These are phyloP conservation scores for Fistularia commersonii DNA, from an alignment of 2,797 vertebrate genomes.

Conservation along the genomic window DNA sequence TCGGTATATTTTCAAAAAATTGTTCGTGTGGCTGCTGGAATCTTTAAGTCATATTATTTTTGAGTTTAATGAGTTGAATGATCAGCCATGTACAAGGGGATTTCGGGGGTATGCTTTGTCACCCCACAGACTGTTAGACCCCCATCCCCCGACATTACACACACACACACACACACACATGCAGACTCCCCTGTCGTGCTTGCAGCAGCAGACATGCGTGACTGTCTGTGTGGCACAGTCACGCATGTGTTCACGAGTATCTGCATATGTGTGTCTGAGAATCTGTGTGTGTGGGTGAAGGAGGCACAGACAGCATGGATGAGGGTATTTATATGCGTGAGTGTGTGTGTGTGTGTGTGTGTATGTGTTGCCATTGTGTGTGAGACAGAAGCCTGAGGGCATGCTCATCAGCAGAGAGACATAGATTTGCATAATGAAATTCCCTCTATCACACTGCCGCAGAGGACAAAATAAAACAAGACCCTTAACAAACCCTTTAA, in stretches of 20 bases:
- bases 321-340: slow-evolving; percentile 43
- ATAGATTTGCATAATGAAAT: slow-evolving; percentile 72
- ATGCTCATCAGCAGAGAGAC: slow-evolving; percentile 69
- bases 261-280: slow-evolving; percentile 37
- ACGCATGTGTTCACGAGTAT: slow-evolving; percentile 50
- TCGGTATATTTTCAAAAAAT: too few species aligned
- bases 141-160: not conserved
- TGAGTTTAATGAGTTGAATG: too few species aligned
- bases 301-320: slow-evolving; percentile 29
- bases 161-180: slow-evolving; percentile 12
- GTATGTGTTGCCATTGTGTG: slow-evolving; percentile 23
- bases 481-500: slow-evolving; percentile 30
- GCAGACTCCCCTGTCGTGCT: slow-evolving; percentile 27
- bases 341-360: slow-evolving; percentile 20
- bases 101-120: slow-evolving; percentile 37
- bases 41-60: too few species aligned
- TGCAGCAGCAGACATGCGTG: slow-evolving; percentile 59
- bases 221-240: slow-evolving; percentile 49
- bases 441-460: slow-evolving; percentile 53
- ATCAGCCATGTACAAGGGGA: slow-evolving; percentile 13
- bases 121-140: slow-evolving; percentile 28
- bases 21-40: too few species aligned
- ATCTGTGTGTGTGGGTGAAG: slow-evolving; percentile 1
- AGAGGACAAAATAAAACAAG: slow-evolving; percentile 67
- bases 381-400: slow-evolving; percentile 60